phyloP scores from a whole-genome alignment of 2,888 invertebrate genomes.

The Macrosiphum euphorbiae region DNA sequence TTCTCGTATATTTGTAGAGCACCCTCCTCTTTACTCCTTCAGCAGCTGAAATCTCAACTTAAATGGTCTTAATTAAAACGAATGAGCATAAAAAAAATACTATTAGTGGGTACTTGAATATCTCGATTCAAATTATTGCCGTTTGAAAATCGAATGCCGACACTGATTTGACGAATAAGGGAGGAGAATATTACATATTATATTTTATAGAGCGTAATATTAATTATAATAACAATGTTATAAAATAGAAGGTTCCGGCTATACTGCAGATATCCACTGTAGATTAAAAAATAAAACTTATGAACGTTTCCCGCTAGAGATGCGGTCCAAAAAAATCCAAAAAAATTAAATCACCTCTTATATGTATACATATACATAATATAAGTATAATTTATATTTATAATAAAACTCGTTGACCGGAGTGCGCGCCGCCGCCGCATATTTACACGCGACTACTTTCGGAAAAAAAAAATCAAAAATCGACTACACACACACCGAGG shows the following conservation, averaged over 20 bases:
- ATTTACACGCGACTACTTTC: conserved; percentile 46
- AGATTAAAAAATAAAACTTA: no score
- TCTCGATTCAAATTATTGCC: background rate
- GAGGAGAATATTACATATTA: background rate
- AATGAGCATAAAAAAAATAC: background rate
- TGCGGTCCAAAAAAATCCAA: no score
- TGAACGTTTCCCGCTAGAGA: no score
- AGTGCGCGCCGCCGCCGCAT: conserved; percentile 17
- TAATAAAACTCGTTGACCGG: conserved; percentile 26
- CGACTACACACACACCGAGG: background rate
- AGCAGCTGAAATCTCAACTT: no score
- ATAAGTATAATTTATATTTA: background rate
- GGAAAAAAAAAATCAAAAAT: conserved; percentile 43
- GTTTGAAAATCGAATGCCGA: background rate
- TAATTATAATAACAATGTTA: background rate
- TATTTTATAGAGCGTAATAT: background rate
- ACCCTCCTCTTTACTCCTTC: background rate
- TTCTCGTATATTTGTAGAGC: background rate
- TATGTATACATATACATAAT: no score
- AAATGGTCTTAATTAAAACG: background rate
- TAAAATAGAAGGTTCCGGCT: background rate
- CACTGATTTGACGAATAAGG: background rate
- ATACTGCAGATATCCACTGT: no score
- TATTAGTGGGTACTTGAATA: no score
- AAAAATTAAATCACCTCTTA: no score